Evolutionary conservation across 2,113 vertebrate species (phyloP).

Genomic region (Fregetta grallaria): DNA sequence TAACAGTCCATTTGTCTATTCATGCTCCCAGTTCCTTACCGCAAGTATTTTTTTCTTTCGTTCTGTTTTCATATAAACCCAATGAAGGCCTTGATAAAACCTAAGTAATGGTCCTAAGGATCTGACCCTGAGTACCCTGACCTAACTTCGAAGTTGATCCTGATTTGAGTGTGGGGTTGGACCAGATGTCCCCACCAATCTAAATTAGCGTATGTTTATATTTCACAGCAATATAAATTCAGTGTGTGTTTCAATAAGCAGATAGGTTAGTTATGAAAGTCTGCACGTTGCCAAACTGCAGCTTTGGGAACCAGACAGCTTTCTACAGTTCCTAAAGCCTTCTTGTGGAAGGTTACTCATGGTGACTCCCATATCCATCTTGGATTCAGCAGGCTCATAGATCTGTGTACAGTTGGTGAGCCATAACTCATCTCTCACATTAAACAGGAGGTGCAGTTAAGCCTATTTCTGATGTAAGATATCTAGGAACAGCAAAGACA

Average conservation of each 20-base stretch:
- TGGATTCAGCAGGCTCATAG: not conserved
- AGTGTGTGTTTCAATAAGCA: not conserved
- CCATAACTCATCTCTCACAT: not conserved
- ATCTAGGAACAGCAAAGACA: not conserved
- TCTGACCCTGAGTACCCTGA: not conserved
- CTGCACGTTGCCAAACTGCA: not conserved
- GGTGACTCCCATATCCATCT: not conserved
- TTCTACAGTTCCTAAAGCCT: not conserved
- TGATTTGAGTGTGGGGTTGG: not conserved
- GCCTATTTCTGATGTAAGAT: not conserved
- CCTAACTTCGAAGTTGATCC: not conserved
- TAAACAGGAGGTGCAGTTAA: not conserved
- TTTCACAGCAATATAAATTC: not conserved
- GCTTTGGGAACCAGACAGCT: not conserved
- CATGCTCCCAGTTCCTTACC: not conserved
- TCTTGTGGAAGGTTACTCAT: not conserved
- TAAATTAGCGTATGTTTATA: not conserved
- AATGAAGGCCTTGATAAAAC: not conserved
- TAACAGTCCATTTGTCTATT: not conserved
- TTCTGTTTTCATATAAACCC: not conserved
- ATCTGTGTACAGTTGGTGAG: not conserved
- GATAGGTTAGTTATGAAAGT: not conserved
- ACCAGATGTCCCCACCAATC: not conserved
- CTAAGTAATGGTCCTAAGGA: not conserved
- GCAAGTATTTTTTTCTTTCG: not conserved